Base-by-base conservation (phyloP, 2,888 invertebrate species). In the Idaea straminata region DNA sequence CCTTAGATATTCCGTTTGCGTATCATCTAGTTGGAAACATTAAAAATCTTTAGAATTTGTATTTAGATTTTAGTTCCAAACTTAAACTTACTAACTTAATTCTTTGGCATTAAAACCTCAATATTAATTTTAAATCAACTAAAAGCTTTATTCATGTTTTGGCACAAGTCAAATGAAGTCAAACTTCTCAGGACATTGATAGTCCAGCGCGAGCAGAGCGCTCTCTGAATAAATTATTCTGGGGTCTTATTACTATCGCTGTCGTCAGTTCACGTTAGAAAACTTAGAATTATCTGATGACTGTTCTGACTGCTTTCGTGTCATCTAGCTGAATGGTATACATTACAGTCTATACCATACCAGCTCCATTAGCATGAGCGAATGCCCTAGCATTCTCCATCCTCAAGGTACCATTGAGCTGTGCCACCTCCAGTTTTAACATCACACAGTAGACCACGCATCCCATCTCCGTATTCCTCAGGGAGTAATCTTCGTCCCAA, bases 361-460 rank as follows among this genome's bases (percentile, higher is more conserved):
- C 83, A 70, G 81, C 84, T 5, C 79, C 82, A 62, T 70, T 70
- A 5, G 80, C 73, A 58, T 58, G 74, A 1, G 63, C 64, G 59
- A 82, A 85, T 2, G 64, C 78, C 0, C 66, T 15, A 10, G 72
- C 72, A 5, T 81, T 78, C 0, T 36, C 64, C 13, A 4, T 59
- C 15, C 59, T 64, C 5, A 84, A n/a, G 4, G 36, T 34, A 0
- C 75, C 76, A 0, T 73, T 66, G 0, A 15, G 35, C 10, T 75
- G 72, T 15, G 82, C 15, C 0, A 84, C 67, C 0, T 79, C 66
- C 38, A 84, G 70, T 59, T 73, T 77, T 0, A 71, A 15, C 16
- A 77, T 63, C 5, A 80, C 70, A 65, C 86, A 86, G 15, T 77
- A 71, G 10, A 81, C 58, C 0, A 75, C 77, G 57, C 86, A 86